Base-by-base conservation (phyloP, 2,797 vertebrate species). In the Melanotaenia parkinsoni region DNA sequence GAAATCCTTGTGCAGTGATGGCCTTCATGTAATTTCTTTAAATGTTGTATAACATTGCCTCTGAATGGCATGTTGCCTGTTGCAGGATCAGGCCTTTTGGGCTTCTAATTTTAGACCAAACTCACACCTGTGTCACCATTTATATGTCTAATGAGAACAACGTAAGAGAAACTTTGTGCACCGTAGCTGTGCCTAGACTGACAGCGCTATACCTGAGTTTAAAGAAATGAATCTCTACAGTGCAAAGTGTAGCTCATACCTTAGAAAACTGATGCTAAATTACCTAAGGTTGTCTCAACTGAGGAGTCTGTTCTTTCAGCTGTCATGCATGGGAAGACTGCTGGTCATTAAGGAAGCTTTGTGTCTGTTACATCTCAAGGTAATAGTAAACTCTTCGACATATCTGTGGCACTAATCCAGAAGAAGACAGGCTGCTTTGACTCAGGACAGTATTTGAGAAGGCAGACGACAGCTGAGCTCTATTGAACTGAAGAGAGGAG, bases 141-240 rank as follows among this genome's bases (percentile, higher is more conserved):
- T 35, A 56, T 45, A 72, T 61, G 45, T 47, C 69, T 81, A 88
- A 84, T 81, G 67, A 87, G 57, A 59, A 57, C 26, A 50, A 74
- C 59, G 58, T 11, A 61, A 20, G 68, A 62, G 50, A 24, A 59
- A 16, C 64, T 64, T 33, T 51, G 51, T 40, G 51, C 81, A 80
- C 67, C 74, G 67, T 67, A 81, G 77, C 63, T 56, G 43, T 59
- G 64, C 60, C 77, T 38, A 58, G 76, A 81, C 45, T 77, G 80
- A 77, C 54, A 20, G 70, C 45, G 37, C 47, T 63, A 35, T 47
- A 38, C 30, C 28, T 0, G 28, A 70, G 63, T 65, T 80, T 70
- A 86, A 35, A 67, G 53, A 53, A 33, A 62, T 38, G 18, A 59
- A 50, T 67, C 38, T 79, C 53, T 51, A 7, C 26, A 24, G 70